Evolutionary conservation across 2,113 vertebrate species (phyloP).

Genomic region (Phocoena phocoena): DNA sequence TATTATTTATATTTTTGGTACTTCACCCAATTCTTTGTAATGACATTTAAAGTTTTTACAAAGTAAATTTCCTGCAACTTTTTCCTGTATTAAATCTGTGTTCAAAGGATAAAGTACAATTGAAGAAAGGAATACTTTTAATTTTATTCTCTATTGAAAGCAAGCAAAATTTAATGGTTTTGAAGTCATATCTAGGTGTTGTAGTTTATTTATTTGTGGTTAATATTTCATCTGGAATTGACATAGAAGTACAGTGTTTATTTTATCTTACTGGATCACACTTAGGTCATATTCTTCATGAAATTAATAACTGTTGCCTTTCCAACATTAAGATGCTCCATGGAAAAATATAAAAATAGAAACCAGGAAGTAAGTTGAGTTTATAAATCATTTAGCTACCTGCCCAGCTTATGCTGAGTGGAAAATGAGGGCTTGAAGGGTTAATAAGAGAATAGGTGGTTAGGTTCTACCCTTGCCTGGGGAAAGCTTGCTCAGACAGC

Average conservation of each 20-base stretch:
- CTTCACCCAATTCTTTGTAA: not conserved
- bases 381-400: not conserved
- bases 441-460: not conserved
- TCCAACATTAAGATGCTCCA: not conserved
- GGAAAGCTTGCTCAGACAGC: not conserved
- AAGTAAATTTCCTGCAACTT: not conserved
- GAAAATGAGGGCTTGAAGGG: not conserved
- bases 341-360: not conserved
- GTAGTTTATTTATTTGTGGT: not conserved
- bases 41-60: not conserved
- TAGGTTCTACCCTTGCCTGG: not conserved
- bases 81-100: not conserved
- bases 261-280: not conserved
- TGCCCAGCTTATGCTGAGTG: not conserved
- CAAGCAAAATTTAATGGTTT: not conserved
- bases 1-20: not conserved
- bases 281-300: not conserved
- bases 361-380: not conserved
- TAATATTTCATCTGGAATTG: not conserved
- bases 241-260: not conserved
- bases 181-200: not conserved
- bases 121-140: not conserved
- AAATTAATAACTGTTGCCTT: constrained; percentile 9
- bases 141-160: not conserved
- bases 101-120: not conserved